A percentile compares a stretch with the other conserved stretches of the same genome.
Evolutionary conservation across 2,113 vertebrate genomes (phyloP).

Genomic region (Pardalotus punctatus): DNA sequence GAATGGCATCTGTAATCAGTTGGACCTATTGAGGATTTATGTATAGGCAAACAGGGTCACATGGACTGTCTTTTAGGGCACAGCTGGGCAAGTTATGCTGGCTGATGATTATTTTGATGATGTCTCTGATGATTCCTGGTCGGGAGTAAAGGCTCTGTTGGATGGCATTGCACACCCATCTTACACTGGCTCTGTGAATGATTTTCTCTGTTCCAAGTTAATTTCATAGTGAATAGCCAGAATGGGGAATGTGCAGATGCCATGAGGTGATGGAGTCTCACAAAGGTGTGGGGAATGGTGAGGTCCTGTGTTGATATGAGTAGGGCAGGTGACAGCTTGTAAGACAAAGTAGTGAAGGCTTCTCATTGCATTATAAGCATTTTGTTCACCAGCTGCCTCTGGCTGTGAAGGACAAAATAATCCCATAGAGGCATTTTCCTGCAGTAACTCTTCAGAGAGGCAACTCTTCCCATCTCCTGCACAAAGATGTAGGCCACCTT

Average conservation of each 20-base stretch:
- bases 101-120: neutral
- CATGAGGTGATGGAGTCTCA: neutral
- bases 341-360: neutral
- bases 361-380: neutral
- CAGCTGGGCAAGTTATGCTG: neutral
- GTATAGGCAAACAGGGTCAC: neutral
- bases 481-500: neutral
- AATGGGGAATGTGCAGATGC: neutral
- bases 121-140: neutral
- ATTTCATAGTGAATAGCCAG: neutral
- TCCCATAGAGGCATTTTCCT: neutral
- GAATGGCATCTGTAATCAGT: neutral
- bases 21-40: neutral
- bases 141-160: neutral
- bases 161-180: neutral
- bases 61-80: neutral
- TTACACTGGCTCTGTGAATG: neutral
- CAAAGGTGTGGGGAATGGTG: neutral
- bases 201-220: neutral
- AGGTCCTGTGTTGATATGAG: neutral
- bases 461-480: neutral
- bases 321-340: neutral
- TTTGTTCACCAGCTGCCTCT: neutral
- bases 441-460: neutral
- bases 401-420: neutral